These are phyloP conservation scores for Protobothrops flavoviridis DNA, from an alignment of 2,113 vertebrate genomes.

Conservation along the genomic window DNA sequence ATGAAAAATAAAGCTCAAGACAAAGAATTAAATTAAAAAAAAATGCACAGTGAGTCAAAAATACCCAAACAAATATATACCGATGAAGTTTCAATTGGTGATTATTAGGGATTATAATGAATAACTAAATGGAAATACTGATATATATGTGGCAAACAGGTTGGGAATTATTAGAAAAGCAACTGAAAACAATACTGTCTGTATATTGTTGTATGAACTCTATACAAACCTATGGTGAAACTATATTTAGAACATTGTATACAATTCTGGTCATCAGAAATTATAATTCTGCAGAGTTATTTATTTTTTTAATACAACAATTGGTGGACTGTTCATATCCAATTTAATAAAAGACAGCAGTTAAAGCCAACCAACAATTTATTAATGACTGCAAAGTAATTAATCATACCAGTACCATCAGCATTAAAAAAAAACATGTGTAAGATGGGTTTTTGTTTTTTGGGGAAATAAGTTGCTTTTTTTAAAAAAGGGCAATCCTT, in stretches of 20 bases:
- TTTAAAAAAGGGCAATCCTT: neutral
- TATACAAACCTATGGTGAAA: neutral
- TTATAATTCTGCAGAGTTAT: neutral
- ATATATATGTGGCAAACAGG: neutral
- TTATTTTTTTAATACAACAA: neutral
- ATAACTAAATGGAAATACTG: neutral
- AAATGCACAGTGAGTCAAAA: neutral
- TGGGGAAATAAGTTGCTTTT: neutral
- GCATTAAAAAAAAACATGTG: neutral
- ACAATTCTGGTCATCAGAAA: neutral
- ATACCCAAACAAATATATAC: neutral
- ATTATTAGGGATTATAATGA: neutral
- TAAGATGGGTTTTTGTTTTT: neutral
- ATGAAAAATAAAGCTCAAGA: neutral
- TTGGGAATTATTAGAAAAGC: neutral
- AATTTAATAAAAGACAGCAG: neutral
- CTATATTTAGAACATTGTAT: neutral
- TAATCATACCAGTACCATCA: neutral
- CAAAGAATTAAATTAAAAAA: neutral
- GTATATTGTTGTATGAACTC: neutral
- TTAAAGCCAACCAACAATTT: neutral
- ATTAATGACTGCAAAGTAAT: neutral
- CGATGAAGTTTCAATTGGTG: neutral
- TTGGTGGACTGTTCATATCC: neutral
- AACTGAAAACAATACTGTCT: neutral